Percentiles rank a stretch among this genome's conserved stretches.
phyloP scores from a whole-genome alignment of 1,140 invertebrate genomes.

The Chironomus tepperi region DNA sequence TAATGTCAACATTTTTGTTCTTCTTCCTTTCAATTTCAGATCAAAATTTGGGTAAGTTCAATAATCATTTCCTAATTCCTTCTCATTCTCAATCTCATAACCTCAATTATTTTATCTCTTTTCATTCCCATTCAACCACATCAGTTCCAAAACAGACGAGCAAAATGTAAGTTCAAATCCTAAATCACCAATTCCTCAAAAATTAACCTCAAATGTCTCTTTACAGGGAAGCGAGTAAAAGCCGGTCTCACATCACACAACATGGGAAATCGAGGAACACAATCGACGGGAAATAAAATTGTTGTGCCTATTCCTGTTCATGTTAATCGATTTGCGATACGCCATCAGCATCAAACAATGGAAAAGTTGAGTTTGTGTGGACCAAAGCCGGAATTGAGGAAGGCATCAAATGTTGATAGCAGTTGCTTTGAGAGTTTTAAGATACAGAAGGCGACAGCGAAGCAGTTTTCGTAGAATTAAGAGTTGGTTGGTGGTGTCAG shows the following conservation, averaged over 20 bases:
- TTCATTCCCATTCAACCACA: slow-evolving; percentile 85
- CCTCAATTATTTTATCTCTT: neutral
- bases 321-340: slow-evolving; percentile 85
- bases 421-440: slow-evolving; percentile 17
- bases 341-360: slow-evolving; percentile 87
- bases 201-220: neutral
- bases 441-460: neutral
- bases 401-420: slow-evolving; percentile 25
- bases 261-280: slow-evolving; percentile 41
- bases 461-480: neutral
- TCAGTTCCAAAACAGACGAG: slow-evolving; percentile 98
- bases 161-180: slow-evolving; percentile 80
- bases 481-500: too few species aligned
- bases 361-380: slow-evolving; percentile 56
- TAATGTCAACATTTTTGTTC: too few species aligned
- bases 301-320: slow-evolving; percentile 96
- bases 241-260: slow-evolving; percentile 65
- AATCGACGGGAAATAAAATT: slow-evolving; percentile 59
- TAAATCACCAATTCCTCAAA: neutral
- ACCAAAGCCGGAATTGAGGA: slow-evolving; percentile 39
- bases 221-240: slow-evolving; percentile 60
- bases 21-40: too few species aligned
- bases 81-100: too few species aligned
- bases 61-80: too few species aligned
- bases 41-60: too few species aligned